Evolutionary conservation across 2,113 vertebrate species (phyloP).

Genomic region (Argyrosomus japonicus): DNA sequence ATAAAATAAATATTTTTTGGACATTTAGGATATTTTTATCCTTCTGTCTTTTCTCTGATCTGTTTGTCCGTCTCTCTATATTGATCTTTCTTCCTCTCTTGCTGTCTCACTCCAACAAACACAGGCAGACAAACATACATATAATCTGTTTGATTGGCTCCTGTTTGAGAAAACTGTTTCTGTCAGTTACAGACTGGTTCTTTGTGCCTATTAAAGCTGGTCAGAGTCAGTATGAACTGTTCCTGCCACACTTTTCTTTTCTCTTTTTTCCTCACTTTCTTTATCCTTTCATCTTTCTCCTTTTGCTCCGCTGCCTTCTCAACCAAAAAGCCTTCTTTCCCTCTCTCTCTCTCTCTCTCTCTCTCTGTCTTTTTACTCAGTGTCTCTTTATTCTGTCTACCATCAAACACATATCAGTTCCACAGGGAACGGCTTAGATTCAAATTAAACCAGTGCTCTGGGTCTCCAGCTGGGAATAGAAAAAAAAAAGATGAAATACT

Average conservation of each 20-base stretch:
- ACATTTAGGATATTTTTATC: background rate
- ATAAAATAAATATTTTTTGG: background rate
- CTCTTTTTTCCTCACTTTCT: conserved; percentile 35
- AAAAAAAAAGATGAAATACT: conserved; percentile 64
- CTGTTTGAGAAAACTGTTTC: conserved; percentile 54
- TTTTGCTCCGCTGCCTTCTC: conserved; percentile 39
- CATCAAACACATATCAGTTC: conserved; percentile 75
- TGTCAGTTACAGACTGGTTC: conserved; percentile 53
- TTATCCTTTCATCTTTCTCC: conserved; percentile 57
- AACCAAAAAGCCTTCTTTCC: conserved; percentile 36
- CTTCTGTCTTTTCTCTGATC: background rate
- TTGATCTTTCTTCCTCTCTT: background rate
- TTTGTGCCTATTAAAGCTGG: conserved; percentile 64
- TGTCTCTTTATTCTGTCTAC: conserved; percentile 59
- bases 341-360: conserved; percentile 23
- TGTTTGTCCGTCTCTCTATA: background rate
- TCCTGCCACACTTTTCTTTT: conserved; percentile 41
- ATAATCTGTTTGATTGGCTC: conserved; percentile 51
- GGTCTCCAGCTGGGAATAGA: conserved; percentile 73
- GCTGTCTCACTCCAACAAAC: background rate
- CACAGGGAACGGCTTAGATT: conserved; percentile 70
- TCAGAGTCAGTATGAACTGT: conserved; percentile 56
- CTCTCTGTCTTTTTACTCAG: conserved; percentile 31
- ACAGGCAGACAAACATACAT: conserved; percentile 17
- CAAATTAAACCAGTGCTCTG: conserved; percentile 77